Conservation (phyloP, 2,888 invertebrate genomes). For the Thalpophila matura region DNA sequence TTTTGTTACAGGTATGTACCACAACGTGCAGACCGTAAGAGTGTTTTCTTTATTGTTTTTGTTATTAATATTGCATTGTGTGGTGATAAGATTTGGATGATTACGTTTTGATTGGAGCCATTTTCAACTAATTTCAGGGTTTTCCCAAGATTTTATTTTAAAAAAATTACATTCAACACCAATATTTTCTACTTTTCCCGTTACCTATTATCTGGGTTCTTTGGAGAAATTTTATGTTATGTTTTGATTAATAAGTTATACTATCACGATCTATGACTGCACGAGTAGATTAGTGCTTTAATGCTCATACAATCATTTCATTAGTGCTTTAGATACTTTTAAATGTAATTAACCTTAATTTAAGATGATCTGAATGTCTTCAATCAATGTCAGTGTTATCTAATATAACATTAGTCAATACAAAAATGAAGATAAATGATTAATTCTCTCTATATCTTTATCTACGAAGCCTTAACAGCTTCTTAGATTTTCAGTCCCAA, state of each 20-base stretch:
- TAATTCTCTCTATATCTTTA: neutral
- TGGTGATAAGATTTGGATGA: neutral
- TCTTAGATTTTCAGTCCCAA: conserved; percentile 19
- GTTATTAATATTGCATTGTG: conserved; percentile 10
- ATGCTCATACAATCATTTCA: conserved; percentile 9
- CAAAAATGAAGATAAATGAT: conserved; percentile 15
- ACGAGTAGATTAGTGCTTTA: neutral
- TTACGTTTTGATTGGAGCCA: too few species aligned
- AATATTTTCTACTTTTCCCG: too few species aligned
- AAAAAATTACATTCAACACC: too few species aligned
- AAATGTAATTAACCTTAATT: conserved; percentile 33
- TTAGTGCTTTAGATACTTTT: conserved; percentile 8
- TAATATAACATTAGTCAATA: conserved; percentile 2
- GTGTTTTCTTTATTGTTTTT: conserved; percentile 18
- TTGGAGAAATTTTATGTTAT: too few species aligned
- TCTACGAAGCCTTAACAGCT: neutral
- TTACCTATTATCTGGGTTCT: too few species aligned
- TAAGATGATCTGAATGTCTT: conserved; percentile 10
- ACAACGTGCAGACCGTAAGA: conserved; percentile 34
- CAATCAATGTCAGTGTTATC: conserved; percentile 21
- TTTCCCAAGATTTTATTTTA: too few species aligned
- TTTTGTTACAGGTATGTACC: conserved; percentile 81
- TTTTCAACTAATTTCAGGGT: too few species aligned
- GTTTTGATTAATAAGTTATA: too few species aligned
- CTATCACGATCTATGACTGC: conserved; percentile 5